Percentiles rank a stretch among this genome's conserved stretches.
Conservation (phyloP, 2,113 vertebrate genomes). For the Petrocephalus microphthalmus region DNA sequence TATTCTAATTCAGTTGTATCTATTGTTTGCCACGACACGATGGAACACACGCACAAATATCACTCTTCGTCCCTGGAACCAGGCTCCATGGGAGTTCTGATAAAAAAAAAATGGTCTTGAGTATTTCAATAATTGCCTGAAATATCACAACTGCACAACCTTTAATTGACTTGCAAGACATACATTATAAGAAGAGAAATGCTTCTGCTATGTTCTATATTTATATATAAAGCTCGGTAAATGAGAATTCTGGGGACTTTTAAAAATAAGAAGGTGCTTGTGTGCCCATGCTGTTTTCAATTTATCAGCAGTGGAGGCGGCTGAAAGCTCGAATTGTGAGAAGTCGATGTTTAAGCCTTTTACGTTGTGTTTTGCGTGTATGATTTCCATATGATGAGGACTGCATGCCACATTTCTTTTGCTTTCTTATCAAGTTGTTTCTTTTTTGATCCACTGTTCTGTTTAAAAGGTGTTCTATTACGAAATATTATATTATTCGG, state of each 20-base stretch:
- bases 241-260: neutral
- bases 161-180: constrained; percentile 16
- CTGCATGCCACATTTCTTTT: neutral
- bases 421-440: neutral
- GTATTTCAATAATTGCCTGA: constrained; percentile 11
- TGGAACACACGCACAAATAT: neutral
- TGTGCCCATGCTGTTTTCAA: neutral
- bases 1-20: constrained; percentile 6
- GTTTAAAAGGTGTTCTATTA: neutral
- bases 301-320: neutral
- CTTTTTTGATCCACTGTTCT: neutral
- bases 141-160: neutral
- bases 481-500: neutral
- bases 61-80: neutral
- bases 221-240: neutral
- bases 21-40: neutral
- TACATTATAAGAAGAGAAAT: constrained; percentile 7
- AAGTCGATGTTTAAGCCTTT: neutral
- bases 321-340: neutral
- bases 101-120: constrained; percentile 2
- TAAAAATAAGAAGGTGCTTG: neutral
- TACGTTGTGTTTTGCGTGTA: neutral
- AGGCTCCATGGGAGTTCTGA: neutral
- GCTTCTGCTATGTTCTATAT: neutral
- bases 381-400: neutral